Base-by-base conservation (phyloP, 2,888 invertebrate species). In the Polydrusus tereticollis region DNA sequence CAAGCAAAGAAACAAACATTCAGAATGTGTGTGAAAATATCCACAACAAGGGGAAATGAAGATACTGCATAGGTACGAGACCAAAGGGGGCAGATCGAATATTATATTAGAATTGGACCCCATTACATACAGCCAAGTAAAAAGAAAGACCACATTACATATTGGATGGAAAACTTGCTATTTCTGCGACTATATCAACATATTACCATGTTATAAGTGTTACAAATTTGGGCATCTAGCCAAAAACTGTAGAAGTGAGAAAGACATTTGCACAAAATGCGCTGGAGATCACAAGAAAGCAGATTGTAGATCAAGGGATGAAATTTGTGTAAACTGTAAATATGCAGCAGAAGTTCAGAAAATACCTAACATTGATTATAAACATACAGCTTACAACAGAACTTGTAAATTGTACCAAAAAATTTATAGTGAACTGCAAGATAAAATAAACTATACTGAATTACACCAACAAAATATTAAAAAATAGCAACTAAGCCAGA, bases 211-310 rank as follows among this genome's bases (percentile, higher is more conserved):
- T 18, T 63, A 18, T 29, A 69, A 63, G 21, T 64, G 69, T 20
- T 64, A 52, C 23, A 63, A 63, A 5, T 70, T 64, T 64, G 64
- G 69, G 0, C 64, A 64, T 21, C 63, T 55, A 12, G 57, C 50
- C 0, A 58, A 64, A 16, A 36, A 63, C 1, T 70, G 69, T 33
- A 70, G 8, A 45, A 16, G 16, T 18, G 47, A 23, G 36, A 50
- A 50, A 33, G n/a, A 50, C 7, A 33, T 60, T 26, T 68, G 68
- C 23, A 47, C 41, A 45, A 45, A 45, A 8, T 45, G 63, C 45
- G n/a, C 41, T 43, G 63, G 55, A 8, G 52, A 62, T 29, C 70
- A 70, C 41, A 41, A 23, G 41, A 10, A 7, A 7, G 33, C 10
- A 10, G 36, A 47, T 4, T 70, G 70, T 58, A 10, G 47, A 6